A percentile compares a stretch with the other conserved stretches of the same genome.
phyloP scores from a whole-genome alignment of 30 jellyfish, hydroid and myxozoan species.

The Hydractinia symbiolongicarpus region DNA sequence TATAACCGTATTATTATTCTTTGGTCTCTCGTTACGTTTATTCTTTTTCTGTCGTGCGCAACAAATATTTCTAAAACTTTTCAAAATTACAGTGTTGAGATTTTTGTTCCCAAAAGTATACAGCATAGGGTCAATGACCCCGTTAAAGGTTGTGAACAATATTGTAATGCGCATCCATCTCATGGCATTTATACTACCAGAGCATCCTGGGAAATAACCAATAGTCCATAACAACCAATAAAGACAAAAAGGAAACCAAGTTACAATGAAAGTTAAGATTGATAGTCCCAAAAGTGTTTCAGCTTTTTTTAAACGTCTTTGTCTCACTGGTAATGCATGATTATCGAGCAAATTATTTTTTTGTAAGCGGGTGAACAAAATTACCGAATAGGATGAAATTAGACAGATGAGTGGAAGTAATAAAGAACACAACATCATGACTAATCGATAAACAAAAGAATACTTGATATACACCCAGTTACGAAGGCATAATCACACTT shows the following conservation, averaged over 20 bases:
- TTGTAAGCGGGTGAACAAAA: slow-evolving; percentile 39
- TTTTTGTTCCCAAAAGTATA: slow-evolving; percentile 9
- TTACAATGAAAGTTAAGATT: slow-evolving; percentile 39
- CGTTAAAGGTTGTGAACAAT: slow-evolving; percentile 60
- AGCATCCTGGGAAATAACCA: slow-evolving; percentile 34
- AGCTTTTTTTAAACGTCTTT: slow-evolving; percentile 52
- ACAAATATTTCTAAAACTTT: too few relatives aligned
- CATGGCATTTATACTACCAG: slow-evolving; percentile 34
- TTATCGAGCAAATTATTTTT: background rate
- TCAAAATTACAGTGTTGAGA: too few relatives aligned
- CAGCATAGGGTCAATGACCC: slow-evolving; percentile 55
- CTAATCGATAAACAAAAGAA: slow-evolving; percentile 36
- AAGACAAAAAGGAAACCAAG: slow-evolving; percentile 75
- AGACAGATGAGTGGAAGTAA: slow-evolving; percentile 53
- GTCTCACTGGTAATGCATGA: slow-evolving; percentile 25
- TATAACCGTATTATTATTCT: too few relatives aligned
- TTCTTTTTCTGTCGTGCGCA: too few relatives aligned
- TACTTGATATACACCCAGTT: slow-evolving; percentile 39
- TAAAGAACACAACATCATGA: slow-evolving; percentile 50
- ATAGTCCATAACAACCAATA: slow-evolving; percentile 40
- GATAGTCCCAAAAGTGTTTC: slow-evolving; percentile 65
- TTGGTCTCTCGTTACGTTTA: too few relatives aligned
- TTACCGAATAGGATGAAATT: slow-evolving; percentile 56
- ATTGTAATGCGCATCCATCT: slow-evolving; percentile 68
- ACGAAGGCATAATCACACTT: slow-evolving; percentile 43